Evolutionary conservation across 1,140 invertebrate genomes (phyloP).

Genomic region (Phenacoccus solenopsis): DNA sequence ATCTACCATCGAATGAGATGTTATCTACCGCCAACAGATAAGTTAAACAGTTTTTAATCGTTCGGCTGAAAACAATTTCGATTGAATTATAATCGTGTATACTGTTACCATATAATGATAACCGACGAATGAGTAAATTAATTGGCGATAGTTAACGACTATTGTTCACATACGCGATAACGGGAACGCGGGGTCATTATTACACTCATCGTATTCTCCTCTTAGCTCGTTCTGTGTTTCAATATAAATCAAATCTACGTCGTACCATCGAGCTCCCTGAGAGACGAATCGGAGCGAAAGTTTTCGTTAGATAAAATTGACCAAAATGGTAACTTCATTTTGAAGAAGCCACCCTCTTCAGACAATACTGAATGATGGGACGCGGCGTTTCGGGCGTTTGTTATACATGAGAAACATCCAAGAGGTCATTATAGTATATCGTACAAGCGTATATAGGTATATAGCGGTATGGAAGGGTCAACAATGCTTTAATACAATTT

Average conservation of each 20-base stretch:
- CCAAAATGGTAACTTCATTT: not conserved
- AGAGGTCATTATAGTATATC: not conserved
- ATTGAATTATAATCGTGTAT: too few relatives aligned
- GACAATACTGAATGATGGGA: not conserved
- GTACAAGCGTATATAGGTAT: too few relatives aligned
- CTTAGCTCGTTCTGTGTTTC: too few relatives aligned
- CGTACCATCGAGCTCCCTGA: too few relatives aligned
- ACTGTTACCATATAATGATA: too few relatives aligned
- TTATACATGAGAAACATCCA: not conserved
- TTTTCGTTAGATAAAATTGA: not conserved
- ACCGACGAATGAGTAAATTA: too few relatives aligned
- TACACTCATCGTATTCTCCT: too few relatives aligned
- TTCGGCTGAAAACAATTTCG: not conserved
- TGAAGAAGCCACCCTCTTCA: not conserved
- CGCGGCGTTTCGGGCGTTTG: too few relatives aligned
- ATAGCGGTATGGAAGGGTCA: not conserved
- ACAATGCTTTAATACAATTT: conserved; percentile 3
- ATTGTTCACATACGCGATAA: too few relatives aligned
- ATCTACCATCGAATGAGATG: not conserved
- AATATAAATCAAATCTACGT: not conserved
- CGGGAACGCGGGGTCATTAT: too few relatives aligned
- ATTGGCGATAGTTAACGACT: too few relatives aligned
- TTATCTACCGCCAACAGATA: not conserved
- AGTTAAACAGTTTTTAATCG: not conserved
- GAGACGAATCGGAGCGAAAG: too few relatives aligned